These are phyloP conservation scores for Apostichopus leukothele DNA, from an alignment of 53 echinoderm and acorn worm genomes.

Conservation along the genomic window DNA sequence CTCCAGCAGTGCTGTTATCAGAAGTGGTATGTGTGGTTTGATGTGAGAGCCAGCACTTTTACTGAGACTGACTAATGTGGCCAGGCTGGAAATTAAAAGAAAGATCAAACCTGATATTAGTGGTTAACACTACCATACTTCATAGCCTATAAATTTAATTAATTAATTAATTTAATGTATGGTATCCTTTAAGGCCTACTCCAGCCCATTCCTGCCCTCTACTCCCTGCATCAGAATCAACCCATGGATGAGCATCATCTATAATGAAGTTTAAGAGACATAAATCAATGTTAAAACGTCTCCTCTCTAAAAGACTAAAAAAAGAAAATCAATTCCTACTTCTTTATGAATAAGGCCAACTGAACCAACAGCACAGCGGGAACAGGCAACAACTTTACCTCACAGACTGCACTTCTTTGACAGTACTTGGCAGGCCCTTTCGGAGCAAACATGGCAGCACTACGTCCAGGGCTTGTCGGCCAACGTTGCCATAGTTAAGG, in stretches of 20 bases:
- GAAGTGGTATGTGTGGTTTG: slow-evolving; percentile 89
- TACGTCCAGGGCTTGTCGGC: slow-evolving; percentile 60
- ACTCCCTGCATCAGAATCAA: no score
- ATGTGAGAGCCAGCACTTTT: slow-evolving; percentile 83
- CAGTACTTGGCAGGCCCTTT: slow-evolving; percentile 80
- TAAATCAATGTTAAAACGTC: no score
- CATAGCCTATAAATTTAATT: no score
- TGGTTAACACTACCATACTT: not conserved
- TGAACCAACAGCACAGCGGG: no score
- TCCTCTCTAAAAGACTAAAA: no score
- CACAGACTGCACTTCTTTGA: slow-evolving; percentile 76
- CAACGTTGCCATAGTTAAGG: slow-evolving; percentile 69
- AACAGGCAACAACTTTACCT: slow-evolving; percentile 54
- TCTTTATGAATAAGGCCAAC: no score
- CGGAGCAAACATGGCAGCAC: slow-evolving; percentile 83
- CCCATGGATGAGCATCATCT: no score
- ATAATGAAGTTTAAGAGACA: no score
- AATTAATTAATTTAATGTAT: no score
- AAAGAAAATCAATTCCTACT: no score
- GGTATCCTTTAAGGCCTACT: no score
- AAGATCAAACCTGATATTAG: not conserved
- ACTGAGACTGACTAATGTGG: slow-evolving; percentile 84
- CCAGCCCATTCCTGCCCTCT: no score
- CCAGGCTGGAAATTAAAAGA: slow-evolving; percentile 59
- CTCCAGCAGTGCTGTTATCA: slow-evolving; percentile 88